Conservation (phyloP, 2,113 vertebrate species). For the Trichechus manatus region DNA sequence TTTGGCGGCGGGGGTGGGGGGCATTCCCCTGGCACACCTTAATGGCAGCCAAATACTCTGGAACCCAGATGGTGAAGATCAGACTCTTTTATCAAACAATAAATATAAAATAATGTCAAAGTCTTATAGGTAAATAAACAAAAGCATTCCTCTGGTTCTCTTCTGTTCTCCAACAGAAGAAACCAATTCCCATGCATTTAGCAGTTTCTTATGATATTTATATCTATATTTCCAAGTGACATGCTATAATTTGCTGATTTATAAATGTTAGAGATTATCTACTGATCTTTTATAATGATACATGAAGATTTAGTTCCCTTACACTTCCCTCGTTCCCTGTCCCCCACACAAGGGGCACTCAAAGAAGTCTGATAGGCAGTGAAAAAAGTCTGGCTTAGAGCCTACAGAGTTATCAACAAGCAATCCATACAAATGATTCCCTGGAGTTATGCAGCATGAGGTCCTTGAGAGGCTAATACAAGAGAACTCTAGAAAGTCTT, state of each 20-base stretch:
- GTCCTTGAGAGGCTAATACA: background rate
- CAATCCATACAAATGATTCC: fast-evolving
- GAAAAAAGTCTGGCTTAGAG: background rate
- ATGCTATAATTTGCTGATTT: background rate
- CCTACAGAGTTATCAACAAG: background rate
- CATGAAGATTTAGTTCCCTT: background rate
- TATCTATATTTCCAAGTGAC: background rate
- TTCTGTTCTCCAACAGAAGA: background rate
- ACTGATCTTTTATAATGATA: background rate
- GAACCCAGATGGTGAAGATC: too few species aligned
- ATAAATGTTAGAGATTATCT: background rate
- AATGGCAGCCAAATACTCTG: too few species aligned
- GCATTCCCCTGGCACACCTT: too few species aligned
- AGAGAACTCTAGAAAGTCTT: background rate
- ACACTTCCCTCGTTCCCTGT: background rate
- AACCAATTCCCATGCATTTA: background rate
- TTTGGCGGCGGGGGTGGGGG: too few species aligned
- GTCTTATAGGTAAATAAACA: background rate
- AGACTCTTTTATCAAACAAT: background rate
- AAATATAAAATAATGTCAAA: background rate
- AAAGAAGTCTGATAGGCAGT: background rate
- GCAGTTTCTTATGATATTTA: background rate
- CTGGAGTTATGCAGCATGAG: background rate
- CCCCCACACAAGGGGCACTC: background rate
- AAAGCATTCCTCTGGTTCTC: background rate